Evolutionary conservation across 2,113 vertebrate species (phyloP), one percentile per base, ranked within the genome.

Genomic region (Nycticryphes semicollaris): DNA sequence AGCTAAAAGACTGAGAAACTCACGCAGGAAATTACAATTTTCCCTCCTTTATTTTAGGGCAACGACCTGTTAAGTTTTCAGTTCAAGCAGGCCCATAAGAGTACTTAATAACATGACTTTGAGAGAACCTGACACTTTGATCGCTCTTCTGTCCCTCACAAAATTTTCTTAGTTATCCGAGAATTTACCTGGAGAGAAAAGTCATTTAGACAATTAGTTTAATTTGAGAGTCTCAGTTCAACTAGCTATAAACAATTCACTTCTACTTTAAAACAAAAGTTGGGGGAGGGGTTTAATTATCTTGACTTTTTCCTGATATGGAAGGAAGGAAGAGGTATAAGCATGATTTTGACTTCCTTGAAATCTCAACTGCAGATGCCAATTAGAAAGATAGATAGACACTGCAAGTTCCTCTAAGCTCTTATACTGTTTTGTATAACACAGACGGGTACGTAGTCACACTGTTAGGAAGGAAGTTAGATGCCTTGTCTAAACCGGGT

Each of bases 221-320:
- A 83, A 35, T 81, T 83, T 64, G 10, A 75, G 7, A 74, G 78
- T 86, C 22, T 57, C 33, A 12, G 25, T 77, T 60, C 15, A 50
- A 3, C 14, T 47, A 54, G 2, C 24, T 86, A 6, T 45, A 27
- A 62, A 62, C 31, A 67, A 74, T 48, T 67, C 13, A 70, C 4
- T 53, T 53, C 9, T 67, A 10, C 33, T 74, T 84, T 7, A 81
- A 89, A 91, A 81, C 30, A 77, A 23, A 69, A 90, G 4, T 15
- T 31, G 2, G 3, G 4, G 5, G 2, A 3, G 4, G 5, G 14
- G 2, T 66, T 63, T 60, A 80, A 33, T 73, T 39, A 56, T 4
- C 9, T 67, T 62, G 24, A 18, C 13, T 89, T 50, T 23, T 68
- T 84, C 19, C 13, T 87, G 24, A 19, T 17, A 3, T 37, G 9